These are phyloP conservation scores for Lepetodrilus schrolli DNA, from an alignment of 2,888 invertebrate species.

Conservation along the genomic window DNA sequence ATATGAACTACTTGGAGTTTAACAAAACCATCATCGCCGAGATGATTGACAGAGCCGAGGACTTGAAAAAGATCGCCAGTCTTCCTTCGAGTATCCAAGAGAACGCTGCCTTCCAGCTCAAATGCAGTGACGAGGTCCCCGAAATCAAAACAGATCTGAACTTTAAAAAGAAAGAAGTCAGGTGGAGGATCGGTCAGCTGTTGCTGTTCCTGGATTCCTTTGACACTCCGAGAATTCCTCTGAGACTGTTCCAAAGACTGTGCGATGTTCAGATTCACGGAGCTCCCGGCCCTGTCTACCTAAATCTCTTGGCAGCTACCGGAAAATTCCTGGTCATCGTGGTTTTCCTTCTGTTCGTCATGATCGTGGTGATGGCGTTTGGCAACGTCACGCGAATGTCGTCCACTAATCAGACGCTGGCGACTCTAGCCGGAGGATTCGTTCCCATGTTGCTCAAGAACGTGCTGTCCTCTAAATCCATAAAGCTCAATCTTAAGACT, in stretches of 20 bases:
- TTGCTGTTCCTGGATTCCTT: slow-evolving; percentile 70
- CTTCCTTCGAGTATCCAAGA: slow-evolving; percentile 66
- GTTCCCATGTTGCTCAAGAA: slow-evolving; percentile 71
- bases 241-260: slow-evolving; percentile 66
- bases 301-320: slow-evolving; percentile 67
- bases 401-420: slow-evolving; percentile 70
- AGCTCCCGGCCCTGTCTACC: slow-evolving; percentile 71
- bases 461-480: slow-evolving; percentile 68
- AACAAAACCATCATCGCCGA: slow-evolving; percentile 70
- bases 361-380: slow-evolving; percentile 72
- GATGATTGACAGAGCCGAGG: slow-evolving; percentile 68
- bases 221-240: slow-evolving; percentile 71
- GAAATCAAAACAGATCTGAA: slow-evolving; percentile 57
- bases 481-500: slow-evolving; percentile 70
- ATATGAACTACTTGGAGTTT: slow-evolving; percentile 72
- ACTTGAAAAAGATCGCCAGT: slow-evolving; percentile 67
- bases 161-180: slow-evolving; percentile 58
- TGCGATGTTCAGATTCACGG: slow-evolving; percentile 70
- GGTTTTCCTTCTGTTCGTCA: slow-evolving; percentile 70
- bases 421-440: slow-evolving; percentile 70
- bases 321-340: slow-evolving; percentile 71
- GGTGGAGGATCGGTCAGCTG: slow-evolving; percentile 71
- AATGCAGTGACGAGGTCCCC: slow-evolving; percentile 61
- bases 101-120: slow-evolving; percentile 69
- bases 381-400: slow-evolving; percentile 69